Conservation (phyloP, 1,140 invertebrate species). For the Diplogasteroides magnus region DNA sequence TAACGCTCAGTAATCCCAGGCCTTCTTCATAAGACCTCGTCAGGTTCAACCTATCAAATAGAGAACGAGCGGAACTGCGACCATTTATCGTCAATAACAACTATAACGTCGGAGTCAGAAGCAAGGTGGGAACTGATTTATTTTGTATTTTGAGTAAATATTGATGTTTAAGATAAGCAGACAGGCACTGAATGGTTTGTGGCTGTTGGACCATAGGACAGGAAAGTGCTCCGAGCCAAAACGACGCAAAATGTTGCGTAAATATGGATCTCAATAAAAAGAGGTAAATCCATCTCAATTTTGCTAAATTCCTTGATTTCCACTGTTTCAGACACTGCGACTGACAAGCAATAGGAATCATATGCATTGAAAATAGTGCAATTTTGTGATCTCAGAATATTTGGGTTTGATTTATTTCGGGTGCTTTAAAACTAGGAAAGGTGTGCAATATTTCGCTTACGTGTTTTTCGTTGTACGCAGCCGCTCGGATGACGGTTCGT, state of each 20-base stretch:
- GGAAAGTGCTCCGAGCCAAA: constrained; percentile 11
- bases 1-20: background rate
- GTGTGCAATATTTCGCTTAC: constrained; percentile 14
- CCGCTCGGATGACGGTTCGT: background rate
- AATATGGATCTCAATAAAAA: no score
- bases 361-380: no score
- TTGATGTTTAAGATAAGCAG: background rate
- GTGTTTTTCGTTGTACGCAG: constrained; percentile 16
- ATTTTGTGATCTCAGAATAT: constrained; percentile 3
- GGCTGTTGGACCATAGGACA: constrained; percentile 32
- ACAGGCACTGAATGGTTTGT: constrained; percentile 37
- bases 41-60: constrained; percentile 44
- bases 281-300: no score
- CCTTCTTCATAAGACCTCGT: background rate
- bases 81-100: constrained; percentile 48
- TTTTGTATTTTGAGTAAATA: no score
- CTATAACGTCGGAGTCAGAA: constrained; percentile 45
- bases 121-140: constrained; percentile 43
- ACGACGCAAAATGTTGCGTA: constrained; percentile 1
- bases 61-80: constrained; percentile 25
- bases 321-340: no score
- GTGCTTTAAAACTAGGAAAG: background rate
- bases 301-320: no score
- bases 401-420: background rate
- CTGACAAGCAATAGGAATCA: no score